Percentiles rank a stretch among this genome's conserved stretches.
phyloP scores from a whole-genome alignment of 2,888 invertebrate genomes.

The Lagria hirta region DNA sequence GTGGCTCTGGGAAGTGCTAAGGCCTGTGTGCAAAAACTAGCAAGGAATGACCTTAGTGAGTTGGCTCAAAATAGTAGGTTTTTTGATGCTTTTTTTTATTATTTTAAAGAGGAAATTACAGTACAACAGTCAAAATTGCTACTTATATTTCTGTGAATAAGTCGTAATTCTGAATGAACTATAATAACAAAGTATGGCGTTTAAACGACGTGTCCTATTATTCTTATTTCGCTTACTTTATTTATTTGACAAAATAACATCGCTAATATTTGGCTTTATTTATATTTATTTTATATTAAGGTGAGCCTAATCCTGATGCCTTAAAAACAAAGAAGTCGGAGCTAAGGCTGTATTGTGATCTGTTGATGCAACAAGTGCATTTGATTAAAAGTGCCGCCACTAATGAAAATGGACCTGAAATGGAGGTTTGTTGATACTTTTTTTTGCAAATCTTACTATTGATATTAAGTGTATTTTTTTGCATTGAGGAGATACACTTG shows the following conservation, averaged over 20 bases:
- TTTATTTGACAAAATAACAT: neutral
- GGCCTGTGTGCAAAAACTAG: conserved; percentile 56
- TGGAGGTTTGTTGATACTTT: conserved; percentile 55
- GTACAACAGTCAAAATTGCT: too few relatives aligned
- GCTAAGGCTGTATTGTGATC: conserved; percentile 75
- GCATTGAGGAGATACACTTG: too few relatives aligned
- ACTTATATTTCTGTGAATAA: too few relatives aligned
- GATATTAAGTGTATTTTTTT: too few relatives aligned
- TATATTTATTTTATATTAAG: conserved; percentile 39
- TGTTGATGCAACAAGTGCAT: conserved; percentile 83
- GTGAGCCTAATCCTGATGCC: conserved; percentile 60
- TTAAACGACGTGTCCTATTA: too few relatives aligned
- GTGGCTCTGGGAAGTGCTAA: conserved; percentile 79
- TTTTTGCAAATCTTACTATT: too few relatives aligned
- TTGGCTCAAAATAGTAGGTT: conserved; percentile 19
- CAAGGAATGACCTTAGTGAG: conserved; percentile 43
- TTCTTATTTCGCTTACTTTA: too few relatives aligned
- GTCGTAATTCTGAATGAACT: too few relatives aligned
- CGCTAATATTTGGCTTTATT: conserved; percentile 14
- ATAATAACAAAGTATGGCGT: too few relatives aligned
- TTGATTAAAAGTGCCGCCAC: conserved; percentile 62
- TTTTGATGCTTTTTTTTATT: conserved; percentile 12
- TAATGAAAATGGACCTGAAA: conserved; percentile 60
- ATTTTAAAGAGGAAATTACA: too few relatives aligned
- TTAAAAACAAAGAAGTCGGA: conserved; percentile 76